Conservation (phyloP, 2,797 vertebrate species). For the Sciurus vulgaris region DNA sequence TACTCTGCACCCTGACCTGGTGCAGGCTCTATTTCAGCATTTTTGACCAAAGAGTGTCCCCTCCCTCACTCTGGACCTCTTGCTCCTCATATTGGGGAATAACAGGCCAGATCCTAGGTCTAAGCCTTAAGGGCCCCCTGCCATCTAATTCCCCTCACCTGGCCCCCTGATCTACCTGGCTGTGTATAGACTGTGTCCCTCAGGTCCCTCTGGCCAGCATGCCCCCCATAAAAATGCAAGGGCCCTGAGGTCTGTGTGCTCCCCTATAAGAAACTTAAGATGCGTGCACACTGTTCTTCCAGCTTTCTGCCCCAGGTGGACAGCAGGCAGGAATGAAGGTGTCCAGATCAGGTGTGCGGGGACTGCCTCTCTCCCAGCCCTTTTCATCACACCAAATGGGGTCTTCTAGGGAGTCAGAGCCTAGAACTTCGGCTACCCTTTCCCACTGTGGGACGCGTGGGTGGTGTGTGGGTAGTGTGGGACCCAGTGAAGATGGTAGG, state of each 20-base stretch:
- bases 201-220: too few species aligned
- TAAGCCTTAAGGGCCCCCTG: neutral
- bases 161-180: neutral
- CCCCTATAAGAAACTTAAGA: too few species aligned
- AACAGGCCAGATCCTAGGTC: neutral
- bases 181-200: too few species aligned
- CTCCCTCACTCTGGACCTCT: neutral
- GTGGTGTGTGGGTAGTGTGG: accelerated
- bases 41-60: accelerated
- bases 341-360: neutral
- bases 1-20: neutral
- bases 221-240: neutral
- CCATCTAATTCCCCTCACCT: neutral
- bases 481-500: too few species aligned
- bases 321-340: neutral
- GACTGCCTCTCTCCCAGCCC: neutral
- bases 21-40: neutral
- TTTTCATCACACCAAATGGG: neutral
- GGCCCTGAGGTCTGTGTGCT: accelerated
- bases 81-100: neutral
- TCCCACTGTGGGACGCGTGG: too few species aligned
- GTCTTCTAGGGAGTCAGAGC: too few species aligned
- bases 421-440: neutral
- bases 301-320: neutral
- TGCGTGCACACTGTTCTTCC: too few species aligned